phyloP scores from a whole-genome alignment of 2,888 invertebrate genomes.

The Mythimna vitellina region DNA sequence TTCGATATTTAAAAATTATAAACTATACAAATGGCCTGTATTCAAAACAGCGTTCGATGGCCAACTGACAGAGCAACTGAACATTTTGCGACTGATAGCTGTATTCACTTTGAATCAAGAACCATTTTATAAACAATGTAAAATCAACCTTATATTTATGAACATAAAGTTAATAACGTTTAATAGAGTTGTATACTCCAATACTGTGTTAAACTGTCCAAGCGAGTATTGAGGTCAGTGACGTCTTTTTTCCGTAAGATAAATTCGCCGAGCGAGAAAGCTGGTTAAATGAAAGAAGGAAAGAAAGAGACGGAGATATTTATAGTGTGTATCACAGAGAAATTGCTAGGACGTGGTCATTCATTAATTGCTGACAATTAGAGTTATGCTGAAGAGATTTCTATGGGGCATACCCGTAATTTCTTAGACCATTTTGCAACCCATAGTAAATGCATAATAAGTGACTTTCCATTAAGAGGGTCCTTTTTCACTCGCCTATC shows the following conservation, averaged over 20 bases:
- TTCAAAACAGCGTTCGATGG: slow-evolving; percentile 65
- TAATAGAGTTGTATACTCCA: slow-evolving; percentile 5
- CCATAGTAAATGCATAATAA: neutral
- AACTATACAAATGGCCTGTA: slow-evolving; percentile 42
- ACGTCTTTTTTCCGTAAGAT: slow-evolving; percentile 85
- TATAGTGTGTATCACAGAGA: slow-evolving; percentile 63
- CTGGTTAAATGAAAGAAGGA: slow-evolving; percentile 59
- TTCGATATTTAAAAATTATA: slow-evolving; percentile 57
- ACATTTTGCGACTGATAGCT: slow-evolving; percentile 74
- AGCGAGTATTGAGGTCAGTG: slow-evolving; percentile 86
- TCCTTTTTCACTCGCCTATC: too few relatives aligned
- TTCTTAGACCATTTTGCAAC: neutral
- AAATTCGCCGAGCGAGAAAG: slow-evolving; percentile 79
- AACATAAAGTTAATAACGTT: slow-evolving; percentile 48
- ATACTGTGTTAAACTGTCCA: slow-evolving; percentile 58
- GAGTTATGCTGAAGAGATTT: slow-evolving; percentile 35
- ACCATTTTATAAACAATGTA: slow-evolving; percentile 47
- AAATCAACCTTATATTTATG: slow-evolving; percentile 38
- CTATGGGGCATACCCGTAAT: slow-evolving; percentile 17
- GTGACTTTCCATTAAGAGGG: slow-evolving; percentile 5
- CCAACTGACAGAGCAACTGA: slow-evolving; percentile 65
- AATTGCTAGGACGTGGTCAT: slow-evolving; percentile 77
- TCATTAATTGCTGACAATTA: slow-evolving; percentile 65
- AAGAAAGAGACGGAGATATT: slow-evolving; percentile 64
- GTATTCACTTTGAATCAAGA: slow-evolving; percentile 63